Conservation (phyloP, 2,888 invertebrate species). For the Thymelicus acteon region DNA sequence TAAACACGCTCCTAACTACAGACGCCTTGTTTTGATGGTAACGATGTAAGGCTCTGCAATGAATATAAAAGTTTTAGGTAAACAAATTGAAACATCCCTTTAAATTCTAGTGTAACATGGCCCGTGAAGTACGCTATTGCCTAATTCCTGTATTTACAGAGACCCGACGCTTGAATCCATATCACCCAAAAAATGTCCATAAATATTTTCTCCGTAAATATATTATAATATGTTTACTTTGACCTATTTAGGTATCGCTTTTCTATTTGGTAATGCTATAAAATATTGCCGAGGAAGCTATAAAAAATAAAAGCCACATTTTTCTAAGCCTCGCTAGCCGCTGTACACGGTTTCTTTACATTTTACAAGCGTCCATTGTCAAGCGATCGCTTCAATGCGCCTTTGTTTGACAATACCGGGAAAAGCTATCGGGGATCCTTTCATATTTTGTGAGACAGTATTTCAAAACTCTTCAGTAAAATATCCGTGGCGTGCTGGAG, state of each 20-base stretch:
- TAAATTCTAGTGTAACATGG: no score
- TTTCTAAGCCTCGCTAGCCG: background rate
- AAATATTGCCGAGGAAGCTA: constrained; percentile 10
- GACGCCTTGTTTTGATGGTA: background rate
- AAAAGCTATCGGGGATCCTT: constrained; percentile 26
- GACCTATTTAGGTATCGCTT: background rate
- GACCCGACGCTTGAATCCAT: no score
- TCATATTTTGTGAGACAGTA: constrained; percentile 33
- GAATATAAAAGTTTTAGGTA: no score
- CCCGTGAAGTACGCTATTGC: no score
- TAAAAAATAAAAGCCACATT: constrained; percentile 11
- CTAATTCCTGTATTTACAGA: no score
- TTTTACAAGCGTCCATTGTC: constrained; percentile 28
- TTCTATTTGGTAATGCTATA: constrained; percentile 1
- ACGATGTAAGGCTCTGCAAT: no score
- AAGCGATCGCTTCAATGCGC: constrained; percentile 24
- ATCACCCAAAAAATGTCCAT: no score
- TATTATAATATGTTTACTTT: background rate
- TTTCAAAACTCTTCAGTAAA: constrained; percentile 18
- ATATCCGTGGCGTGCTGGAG: constrained; percentile 27
- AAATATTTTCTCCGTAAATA: no score
- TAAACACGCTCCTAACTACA: background rate
- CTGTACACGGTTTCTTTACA: constrained; percentile 15
- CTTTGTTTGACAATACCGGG: constrained; percentile 22
- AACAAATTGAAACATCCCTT: no score